These are phyloP conservation scores for Aphis gossypii DNA, from an alignment of 1,140 invertebrate species.

Conservation along the genomic window DNA sequence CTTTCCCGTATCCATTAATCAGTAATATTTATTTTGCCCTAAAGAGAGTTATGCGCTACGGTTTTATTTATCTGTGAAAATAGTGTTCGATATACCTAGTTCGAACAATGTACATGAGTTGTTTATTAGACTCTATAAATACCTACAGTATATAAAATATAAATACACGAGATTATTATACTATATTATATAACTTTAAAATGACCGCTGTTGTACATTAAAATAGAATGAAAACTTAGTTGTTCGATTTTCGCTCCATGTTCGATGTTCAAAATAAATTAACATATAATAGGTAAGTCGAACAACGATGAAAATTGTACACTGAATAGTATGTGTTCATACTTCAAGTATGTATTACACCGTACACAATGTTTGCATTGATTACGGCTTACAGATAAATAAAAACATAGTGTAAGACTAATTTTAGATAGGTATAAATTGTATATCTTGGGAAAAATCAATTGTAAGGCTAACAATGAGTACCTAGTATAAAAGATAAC, in stretches of 20 bases:
- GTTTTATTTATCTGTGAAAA: not conserved
- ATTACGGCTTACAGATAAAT: no score
- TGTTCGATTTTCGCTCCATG: not conserved
- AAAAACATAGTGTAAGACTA: no score
- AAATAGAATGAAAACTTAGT: not conserved
- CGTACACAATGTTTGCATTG: no score
- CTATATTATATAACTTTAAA: no score
- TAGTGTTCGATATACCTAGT: not conserved
- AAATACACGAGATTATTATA: no score
- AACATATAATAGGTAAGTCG: not conserved
- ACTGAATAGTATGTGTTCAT: not conserved
- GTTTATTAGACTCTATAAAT: not conserved
- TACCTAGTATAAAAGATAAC: no score
- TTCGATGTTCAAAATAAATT: not conserved
- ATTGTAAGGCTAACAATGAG: no score
- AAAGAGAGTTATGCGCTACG: not conserved
- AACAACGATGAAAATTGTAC: not conserved
- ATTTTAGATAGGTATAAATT: no score
- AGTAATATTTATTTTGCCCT: not conserved
- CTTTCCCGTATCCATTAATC: not conserved
- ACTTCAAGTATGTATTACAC: no score
- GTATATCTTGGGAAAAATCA: no score
- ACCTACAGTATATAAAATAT: no score
- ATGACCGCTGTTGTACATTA: not conserved
- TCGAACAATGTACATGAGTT: not conserved